phyloP scores from a whole-genome alignment of 2,797 vertebrate species.

The Pelochelys cantorii region DNA sequence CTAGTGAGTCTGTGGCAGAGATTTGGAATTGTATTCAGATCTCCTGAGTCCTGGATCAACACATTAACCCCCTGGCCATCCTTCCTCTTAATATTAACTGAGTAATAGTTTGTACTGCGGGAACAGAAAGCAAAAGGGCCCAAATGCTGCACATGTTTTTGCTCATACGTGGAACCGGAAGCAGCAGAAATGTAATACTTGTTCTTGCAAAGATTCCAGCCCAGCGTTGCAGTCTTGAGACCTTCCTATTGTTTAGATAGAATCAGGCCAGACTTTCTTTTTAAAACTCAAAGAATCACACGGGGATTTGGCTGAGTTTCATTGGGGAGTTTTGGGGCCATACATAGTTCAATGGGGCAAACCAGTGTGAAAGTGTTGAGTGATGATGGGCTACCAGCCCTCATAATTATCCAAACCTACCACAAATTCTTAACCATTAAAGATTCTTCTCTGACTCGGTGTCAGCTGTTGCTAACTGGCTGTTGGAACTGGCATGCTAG shows the following conservation, averaged over 20 bases:
- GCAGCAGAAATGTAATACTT: accelerated
- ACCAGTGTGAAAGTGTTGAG: not conserved
- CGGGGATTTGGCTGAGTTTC: accelerated
- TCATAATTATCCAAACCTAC: accelerated
- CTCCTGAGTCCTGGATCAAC: not conserved
- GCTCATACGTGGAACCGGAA: accelerated
- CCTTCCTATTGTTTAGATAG: not conserved
- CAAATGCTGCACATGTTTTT: not conserved
- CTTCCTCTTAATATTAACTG: not conserved
- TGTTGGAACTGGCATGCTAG: not conserved
- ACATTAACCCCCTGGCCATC: not conserved
- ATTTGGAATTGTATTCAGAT: not conserved
- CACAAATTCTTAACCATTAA: not conserved
- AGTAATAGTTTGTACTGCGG: not conserved
- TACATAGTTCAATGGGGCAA: not conserved
- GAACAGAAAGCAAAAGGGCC: accelerated
- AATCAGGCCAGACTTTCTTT: not conserved
- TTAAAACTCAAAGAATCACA: not conserved
- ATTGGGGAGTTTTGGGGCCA: not conserved
- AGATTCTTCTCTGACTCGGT: accelerated
- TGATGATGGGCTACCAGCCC: accelerated
- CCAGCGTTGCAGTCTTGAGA: not conserved
- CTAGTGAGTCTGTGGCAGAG: not conserved
- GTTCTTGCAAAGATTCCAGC: not conserved
- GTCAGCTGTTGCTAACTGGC: not conserved